Evolutionary conservation across 2,113 vertebrate species (phyloP).

Genomic region (Zootoca vivipara): DNA sequence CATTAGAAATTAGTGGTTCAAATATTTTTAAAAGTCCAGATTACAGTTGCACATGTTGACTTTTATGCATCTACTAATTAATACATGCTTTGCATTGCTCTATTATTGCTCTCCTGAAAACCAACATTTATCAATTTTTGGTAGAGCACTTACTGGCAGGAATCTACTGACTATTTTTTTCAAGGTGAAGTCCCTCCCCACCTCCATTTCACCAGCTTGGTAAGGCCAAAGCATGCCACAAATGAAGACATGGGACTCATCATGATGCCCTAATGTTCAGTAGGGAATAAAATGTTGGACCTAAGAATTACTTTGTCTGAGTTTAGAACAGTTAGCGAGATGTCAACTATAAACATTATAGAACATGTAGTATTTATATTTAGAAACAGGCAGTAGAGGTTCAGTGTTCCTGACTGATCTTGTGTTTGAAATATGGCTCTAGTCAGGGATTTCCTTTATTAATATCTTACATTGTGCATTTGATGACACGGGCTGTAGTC

Average conservation of each 20-base stretch:
- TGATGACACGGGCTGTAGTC: too few relatives aligned
- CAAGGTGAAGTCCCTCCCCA: not conserved
- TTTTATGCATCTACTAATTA: not conserved
- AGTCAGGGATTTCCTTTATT: not conserved
- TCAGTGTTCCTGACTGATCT: not conserved
- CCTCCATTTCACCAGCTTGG: not conserved
- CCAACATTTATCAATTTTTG: constrained; percentile 12
- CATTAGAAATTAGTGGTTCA: not conserved
- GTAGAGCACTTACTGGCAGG: not conserved
- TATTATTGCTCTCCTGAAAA: not conserved
- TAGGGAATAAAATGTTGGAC: not conserved
- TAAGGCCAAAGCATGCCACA: not conserved
- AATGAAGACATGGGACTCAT: not conserved
- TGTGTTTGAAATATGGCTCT: not conserved
- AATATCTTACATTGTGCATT: not conserved
- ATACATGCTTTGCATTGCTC: not conserved
- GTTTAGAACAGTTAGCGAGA: not conserved
- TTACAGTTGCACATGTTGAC: not conserved
- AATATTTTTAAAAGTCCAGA: constrained; percentile 2
- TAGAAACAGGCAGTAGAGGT: not conserved
- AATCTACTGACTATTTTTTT: constrained; percentile 9
- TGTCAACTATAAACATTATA: not conserved
- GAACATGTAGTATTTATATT: not conserved
- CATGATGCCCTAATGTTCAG: not conserved
- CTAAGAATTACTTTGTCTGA: not conserved